A percentile compares a stretch with the other conserved stretches of the same genome.
Conservation (phyloP, 2,113 vertebrate genomes). For the Actenoides hombroni region DNA sequence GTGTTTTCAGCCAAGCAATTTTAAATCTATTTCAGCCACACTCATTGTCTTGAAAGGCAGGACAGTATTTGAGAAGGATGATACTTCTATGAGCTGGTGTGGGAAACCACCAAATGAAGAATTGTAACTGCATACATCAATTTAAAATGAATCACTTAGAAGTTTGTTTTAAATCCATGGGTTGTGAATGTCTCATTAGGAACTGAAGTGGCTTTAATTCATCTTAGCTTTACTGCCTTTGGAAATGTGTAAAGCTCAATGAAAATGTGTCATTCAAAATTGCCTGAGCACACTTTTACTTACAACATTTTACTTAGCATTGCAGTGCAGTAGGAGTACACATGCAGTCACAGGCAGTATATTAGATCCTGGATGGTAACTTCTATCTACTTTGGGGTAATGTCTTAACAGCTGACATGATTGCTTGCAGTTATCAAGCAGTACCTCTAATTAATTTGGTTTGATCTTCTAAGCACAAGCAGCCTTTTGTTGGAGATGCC, state of each 20-base stretch:
- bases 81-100: background rate
- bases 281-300: background rate
- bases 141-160: background rate
- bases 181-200: background rate
- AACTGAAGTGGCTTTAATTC: constrained; percentile 7
- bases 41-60: background rate
- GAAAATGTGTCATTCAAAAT: background rate
- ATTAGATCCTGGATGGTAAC: background rate
- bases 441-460: constrained; percentile 16
- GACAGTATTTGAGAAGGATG: background rate
- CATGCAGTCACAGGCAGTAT: background rate
- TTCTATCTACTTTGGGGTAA: background rate
- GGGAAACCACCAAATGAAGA: background rate
- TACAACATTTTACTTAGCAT: background rate
- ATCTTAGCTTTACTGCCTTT: constrained; percentile 7
- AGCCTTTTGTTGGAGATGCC: background rate
- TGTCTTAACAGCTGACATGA: background rate
- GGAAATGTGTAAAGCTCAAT: background rate
- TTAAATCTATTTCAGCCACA: background rate
- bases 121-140: background rate
- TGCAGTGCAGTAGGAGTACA: background rate
- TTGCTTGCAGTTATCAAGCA: background rate
- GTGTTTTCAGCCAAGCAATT: background rate
- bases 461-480: background rate
- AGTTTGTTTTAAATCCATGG: background rate